Base-by-base conservation (phyloP, 2,888 invertebrate genomes). In the Meganola albula region DNA sequence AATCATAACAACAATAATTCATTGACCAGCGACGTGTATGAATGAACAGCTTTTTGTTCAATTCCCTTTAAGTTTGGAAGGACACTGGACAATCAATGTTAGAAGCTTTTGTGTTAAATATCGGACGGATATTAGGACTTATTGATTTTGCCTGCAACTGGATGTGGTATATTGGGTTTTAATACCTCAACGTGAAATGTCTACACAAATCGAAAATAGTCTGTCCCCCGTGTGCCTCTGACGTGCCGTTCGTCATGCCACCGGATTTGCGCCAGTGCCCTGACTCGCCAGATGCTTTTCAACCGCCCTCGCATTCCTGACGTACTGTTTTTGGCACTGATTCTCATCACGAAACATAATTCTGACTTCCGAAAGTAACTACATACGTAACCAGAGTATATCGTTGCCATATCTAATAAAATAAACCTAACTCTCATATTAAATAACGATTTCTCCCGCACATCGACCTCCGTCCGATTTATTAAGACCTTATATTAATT, bases 281-380 rank as follows among this genome's bases (percentile, higher is more conserved):
- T 12, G 28, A 25, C n/a, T 31, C 44, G 45, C 52, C 53, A 62
- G 57, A 62, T 60, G 58, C 46, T 48, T 44, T 33, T 27, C 38
- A 44, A 27, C 27, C 54, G 51, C 56, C 60, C 53, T 53, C 63
- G 51, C 45, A 45, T 33, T 28, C 35, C 40, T 68, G 63, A 69
- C 67, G 61, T 59, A 48, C 53, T 53, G 51, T 37, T 62, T 57
- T 75, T 77, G 78, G 76, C 76, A 67, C 35, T 27, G 36, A 41
- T 35, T 34, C 37, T 27, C 45, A 48, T 61, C 67, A 65, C 57
- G 62, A 68, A 67, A 69, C 53, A 53, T 44, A 42, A 48, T 46
- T 40, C 40, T 27, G 24, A 35, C 44, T 43, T 43, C 52, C 29
- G 27, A 54, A 39, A 41, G 34, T 35, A 3, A 5, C 31, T 11